phyloP scores from a whole-genome alignment of 2,797 vertebrate species.

The Podarcis siculus region DNA sequence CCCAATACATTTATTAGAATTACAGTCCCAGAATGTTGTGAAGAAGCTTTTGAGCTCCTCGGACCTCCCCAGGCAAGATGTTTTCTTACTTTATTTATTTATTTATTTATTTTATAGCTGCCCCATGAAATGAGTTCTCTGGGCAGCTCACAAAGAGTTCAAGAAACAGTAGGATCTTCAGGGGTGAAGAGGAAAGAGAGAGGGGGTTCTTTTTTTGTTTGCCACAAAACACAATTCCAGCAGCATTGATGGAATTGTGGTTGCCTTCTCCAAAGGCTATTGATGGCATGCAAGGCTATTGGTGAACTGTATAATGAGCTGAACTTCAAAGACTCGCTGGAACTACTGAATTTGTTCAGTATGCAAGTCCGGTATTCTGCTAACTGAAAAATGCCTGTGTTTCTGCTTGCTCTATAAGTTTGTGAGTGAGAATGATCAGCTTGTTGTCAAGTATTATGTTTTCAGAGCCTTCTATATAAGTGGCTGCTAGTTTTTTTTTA shows the following conservation, averaged over 20 bases:
- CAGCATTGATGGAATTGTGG: background rate
- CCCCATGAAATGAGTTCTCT: too few relatives aligned
- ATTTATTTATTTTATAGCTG: too few relatives aligned
- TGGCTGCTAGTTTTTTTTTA: background rate
- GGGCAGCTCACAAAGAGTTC: background rate
- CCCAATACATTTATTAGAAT: background rate
- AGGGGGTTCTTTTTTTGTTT: background rate
- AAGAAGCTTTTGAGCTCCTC: background rate
- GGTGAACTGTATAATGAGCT: conserved; percentile 23
- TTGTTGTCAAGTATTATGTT: background rate
- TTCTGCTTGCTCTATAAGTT: background rate
- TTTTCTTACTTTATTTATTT: too few relatives aligned
- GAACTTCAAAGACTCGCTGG: conserved; percentile 28
- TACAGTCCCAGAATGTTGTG: background rate
- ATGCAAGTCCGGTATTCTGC: background rate
- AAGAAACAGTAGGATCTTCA: background rate
- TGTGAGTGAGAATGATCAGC: background rate
- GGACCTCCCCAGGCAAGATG: background rate
- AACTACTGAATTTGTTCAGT: background rate
- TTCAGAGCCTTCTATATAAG: background rate
- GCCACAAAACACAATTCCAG: accelerated
- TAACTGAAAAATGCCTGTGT: background rate
- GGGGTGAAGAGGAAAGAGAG: background rate
- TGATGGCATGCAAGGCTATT: background rate
- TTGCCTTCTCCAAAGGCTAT: conserved; percentile 30